phyloP scores from a whole-genome alignment of 2,797 vertebrate genomes.

The Onychomys leucogaster region DNA sequence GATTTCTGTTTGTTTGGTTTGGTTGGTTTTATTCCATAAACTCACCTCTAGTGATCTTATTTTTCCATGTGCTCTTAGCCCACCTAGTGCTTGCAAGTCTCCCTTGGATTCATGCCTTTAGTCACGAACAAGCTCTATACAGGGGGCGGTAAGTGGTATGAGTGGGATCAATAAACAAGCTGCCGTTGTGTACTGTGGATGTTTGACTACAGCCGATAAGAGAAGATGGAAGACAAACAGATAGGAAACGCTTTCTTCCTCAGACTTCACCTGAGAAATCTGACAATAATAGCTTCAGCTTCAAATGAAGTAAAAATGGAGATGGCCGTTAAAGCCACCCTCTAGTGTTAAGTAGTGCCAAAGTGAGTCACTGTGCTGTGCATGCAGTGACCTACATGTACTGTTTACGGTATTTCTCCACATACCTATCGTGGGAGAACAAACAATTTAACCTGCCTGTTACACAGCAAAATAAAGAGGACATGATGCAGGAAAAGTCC shows the following conservation, averaged over 20 bases:
- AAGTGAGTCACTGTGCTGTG: not conserved
- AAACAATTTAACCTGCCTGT: not conserved
- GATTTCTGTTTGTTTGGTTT: not conserved
- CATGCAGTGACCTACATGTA: not conserved
- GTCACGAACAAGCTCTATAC: not conserved
- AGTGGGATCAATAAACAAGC: not conserved
- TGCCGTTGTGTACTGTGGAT: not conserved
- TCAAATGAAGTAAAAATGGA: conserved; percentile 33
- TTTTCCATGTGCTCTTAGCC: not conserved
- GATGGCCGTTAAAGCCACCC: not conserved
- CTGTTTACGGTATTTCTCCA: not conserved
- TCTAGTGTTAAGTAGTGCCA: not conserved
- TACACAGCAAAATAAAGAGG: not conserved
- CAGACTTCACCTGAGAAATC: conserved; percentile 11
- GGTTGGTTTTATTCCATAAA: not conserved
- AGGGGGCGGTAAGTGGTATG: not conserved
- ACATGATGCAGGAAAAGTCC: not conserved
- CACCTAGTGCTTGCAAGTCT: not conserved
- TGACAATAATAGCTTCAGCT: not conserved
- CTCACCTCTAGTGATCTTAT: not conserved
- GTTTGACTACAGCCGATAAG: conserved; percentile 29
- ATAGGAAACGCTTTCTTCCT: conserved; percentile 33
- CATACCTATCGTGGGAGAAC: not conserved
- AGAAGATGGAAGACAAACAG: conserved; percentile 49
- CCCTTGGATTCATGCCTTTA: not conserved